These are phyloP conservation scores for Misgurnus mizolepis DNA, from an alignment of 2,113 vertebrate species.

Conservation along the genomic window DNA sequence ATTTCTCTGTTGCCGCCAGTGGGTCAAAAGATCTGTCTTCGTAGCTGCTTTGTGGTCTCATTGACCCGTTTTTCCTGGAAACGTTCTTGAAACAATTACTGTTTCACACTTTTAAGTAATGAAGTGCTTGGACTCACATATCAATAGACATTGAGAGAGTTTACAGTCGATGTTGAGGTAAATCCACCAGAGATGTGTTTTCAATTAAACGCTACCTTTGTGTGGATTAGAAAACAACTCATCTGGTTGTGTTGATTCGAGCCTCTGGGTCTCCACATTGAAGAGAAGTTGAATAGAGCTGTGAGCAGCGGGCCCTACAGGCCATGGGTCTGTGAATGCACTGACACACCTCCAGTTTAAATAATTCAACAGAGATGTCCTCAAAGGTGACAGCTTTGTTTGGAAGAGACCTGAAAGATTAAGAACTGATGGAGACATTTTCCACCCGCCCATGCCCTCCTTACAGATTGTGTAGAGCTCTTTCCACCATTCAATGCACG, in stretches of 20 bases:
- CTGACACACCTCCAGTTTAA: slow-evolving; percentile 25
- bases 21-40: slow-evolving; percentile 18
- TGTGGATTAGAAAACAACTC: slow-evolving; percentile 38
- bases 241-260: slow-evolving; percentile 22
- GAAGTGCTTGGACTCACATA: neutral
- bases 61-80: slow-evolving; percentile 25
- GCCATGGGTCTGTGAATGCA: neutral
- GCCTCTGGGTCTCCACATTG: neutral
- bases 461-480: slow-evolving; percentile 19
- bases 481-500: neutral
- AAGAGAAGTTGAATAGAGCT: slow-evolving; percentile 5
- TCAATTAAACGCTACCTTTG: slow-evolving; percentile 46
- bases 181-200: slow-evolving; percentile 31
- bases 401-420: slow-evolving; percentile 30
- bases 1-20: neutral
- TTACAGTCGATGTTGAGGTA: slow-evolving; percentile 25
- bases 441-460: neutral
- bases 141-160: slow-evolving; percentile 36
- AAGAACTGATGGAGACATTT: slow-evolving; percentile 36
- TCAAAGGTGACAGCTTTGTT: slow-evolving; percentile 46
- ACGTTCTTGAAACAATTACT: slow-evolving; percentile 29
- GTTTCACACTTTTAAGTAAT: slow-evolving; percentile 37
- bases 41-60: slow-evolving; percentile 5
- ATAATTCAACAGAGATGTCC: slow-evolving; percentile 46
- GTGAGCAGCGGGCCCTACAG: neutral